A percentile compares a stretch with the other conserved stretches of the same genome.
phyloP scores from a whole-genome alignment of 2,888 invertebrate species.

The Hermaeophaga mercurialis region DNA sequence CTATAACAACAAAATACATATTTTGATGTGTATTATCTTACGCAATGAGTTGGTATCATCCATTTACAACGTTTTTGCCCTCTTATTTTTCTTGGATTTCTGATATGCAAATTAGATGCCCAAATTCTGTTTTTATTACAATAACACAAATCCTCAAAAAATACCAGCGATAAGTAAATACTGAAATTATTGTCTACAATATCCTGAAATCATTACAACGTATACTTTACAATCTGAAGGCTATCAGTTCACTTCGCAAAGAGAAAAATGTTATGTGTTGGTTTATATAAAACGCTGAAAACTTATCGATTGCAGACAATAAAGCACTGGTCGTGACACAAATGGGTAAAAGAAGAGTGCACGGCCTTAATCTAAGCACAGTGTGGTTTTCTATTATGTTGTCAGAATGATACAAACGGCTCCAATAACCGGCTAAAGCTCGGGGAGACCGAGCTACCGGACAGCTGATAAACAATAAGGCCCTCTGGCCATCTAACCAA shows the following conservation, averaged over 20 bases:
- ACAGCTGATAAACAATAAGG: conserved; percentile 56
- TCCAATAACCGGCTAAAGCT: conserved; percentile 54
- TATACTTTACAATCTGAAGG: conserved; percentile 17
- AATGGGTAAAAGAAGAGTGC: conserved; percentile 48
- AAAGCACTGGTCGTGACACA: conserved; percentile 46
- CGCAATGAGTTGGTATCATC: no score
- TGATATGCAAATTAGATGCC: no score
- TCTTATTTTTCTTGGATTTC: no score
- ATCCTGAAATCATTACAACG: no score
- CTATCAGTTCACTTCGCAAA: not conserved
- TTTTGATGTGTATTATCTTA: no score
- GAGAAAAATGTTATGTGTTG: conserved; percentile 3
- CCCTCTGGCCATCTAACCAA: conserved; percentile 43
- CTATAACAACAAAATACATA: no score
- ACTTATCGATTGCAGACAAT: conserved; percentile 45
- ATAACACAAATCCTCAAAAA: no score
- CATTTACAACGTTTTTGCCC: no score
- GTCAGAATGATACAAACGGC: conserved; percentile 59
- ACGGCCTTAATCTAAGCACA: conserved; percentile 52
- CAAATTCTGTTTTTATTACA: no score
- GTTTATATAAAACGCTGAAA: conserved; percentile 18
- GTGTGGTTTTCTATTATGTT: conserved; percentile 58
- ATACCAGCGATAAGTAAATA: no score
- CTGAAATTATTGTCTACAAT: no score
- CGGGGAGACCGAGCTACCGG: conserved; percentile 53